Base-by-base conservation (phyloP, 1,140 invertebrate genomes). In the Choristoneura fumiferana region DNA sequence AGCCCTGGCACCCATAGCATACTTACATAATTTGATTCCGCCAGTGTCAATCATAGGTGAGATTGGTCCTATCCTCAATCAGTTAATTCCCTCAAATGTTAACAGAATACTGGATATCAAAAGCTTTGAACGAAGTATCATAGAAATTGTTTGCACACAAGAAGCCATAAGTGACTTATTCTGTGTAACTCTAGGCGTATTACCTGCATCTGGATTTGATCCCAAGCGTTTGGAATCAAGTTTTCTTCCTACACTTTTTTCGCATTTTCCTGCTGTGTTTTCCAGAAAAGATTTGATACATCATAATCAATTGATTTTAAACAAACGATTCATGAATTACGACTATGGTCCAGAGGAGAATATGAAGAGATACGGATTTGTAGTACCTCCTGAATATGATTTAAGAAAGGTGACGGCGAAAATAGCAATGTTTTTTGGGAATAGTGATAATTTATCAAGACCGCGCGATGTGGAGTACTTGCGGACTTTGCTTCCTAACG, bases 1-100 rank as follows among this genome's bases (percentile, higher is more conserved):
- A 58, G 91, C 91, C 1, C 69, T 94, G 43, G 92, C 90, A 0
- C 94, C 93, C 9, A 91, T 93, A 4, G 90, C 90, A n/a, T 91
- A 84, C 55, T 81, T 93, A 4, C 75, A 71, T 4, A 75, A 91
- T 54, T 77, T 89, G 55, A 40, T 18, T 6, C 49, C 14, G 9
- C 22, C n/a, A n/a, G n/a, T 36, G 17, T 18, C n/a, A 35, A 1
- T n/a, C 1, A 4, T 49, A 38, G 38, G 29, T 5, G 12, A 12
- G n/a, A 1, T 45, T 1, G 38, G 53, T 6, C 58, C 58, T 3
- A 1, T 35, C 2, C 8, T 60, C 1, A 29, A n/a, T 5, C 10
- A 33, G 10, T 10, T 40, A 6, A 29, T 29, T 29, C 2, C 22
- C 6, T 29, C 6, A 6, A 29, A 29, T 3, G 2, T 6, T 29